Evolutionary conservation across 2,888 invertebrate genomes (phyloP), one percentile per base, ranked within the genome.

Genomic region (Ophioninae sp.): DNA sequence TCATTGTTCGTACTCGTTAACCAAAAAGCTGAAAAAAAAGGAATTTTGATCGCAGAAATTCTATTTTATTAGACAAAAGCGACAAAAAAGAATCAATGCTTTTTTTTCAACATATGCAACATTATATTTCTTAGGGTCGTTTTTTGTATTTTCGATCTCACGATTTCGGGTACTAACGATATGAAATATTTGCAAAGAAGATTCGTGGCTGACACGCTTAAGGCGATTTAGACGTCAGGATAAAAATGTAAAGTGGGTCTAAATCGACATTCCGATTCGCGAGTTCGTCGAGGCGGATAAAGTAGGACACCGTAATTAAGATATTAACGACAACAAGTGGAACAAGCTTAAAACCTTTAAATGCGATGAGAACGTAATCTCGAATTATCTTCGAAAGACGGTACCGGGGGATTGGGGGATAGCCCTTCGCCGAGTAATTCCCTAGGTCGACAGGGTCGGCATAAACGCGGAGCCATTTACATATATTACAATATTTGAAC

Each of bases 401-500:
- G 68, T 80, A 70, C 73, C 30, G 30, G 30, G 30, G 30, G 30
- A 30, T 30, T 30, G 75, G 69, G 59, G 79, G 13, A 6, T 50
- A 50, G 50, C 62, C 23, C 78, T 57, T 61, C 23, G 56, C 65
- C 50, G 70, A 41, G 30, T 67, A 39, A 73, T 56, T 44, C 57
- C 64, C n/a, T 5, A 8, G 62, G 77, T 30, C 50, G 50, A 5
- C 13, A 50, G 50, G 50, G 50, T 50, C 50, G 50, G 50, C 50
- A 5, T 50, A 50, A 30, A 50, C 50, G 50, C 50, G 50, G 50
- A 50, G 50, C 87, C 87, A 87, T 87, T 89, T 89, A 88, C 87
- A 86, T 88, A 87, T 87, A 87, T 88, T 89, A 87, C 87, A 89
- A 86, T 85, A 88, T 86, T 88, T 85, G 85, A 88, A 88, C 86